Evolutionary conservation across 2,888 invertebrate genomes (phyloP), one percentile per base, ranked within the genome.

Genomic region (Endotricha flammealis): DNA sequence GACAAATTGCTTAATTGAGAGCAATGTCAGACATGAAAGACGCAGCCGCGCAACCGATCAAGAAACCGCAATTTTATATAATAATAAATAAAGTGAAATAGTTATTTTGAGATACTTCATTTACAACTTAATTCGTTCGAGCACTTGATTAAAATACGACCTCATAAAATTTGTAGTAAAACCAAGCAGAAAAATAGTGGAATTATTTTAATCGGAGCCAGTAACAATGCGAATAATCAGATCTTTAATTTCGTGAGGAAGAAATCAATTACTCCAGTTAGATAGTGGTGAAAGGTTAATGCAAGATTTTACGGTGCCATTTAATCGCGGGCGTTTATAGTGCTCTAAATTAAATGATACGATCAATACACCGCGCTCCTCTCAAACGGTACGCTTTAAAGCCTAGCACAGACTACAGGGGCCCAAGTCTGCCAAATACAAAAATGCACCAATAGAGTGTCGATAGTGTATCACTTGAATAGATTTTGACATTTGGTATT

Each of bases 221-320:
- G 32, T 25, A 31, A 33, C 20, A 27, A 34, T 33, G 31, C 28
- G 14, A 28, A 20, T 13, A 31, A 30, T 32, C 23, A 25, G 24
- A 30, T 30, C 62, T 58, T 55, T 53, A 59, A 55, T 52, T 53
- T 55, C 48, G 56, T 45, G 52, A 51, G 57, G 57, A 57, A 60
- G 51, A 57, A 76, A 73, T 73, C 74, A 74, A 76, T 77, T 75
- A 73, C 68, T 45, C 46, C 58, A 52, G 47, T 61, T 60, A 65
- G 69, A 72, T 66, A 73, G 68, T 63, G 64, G 70, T 66, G 66
- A 69, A 74, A 74, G 80, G 77, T 77, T 80, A 80, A 80, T 80
- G 70, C 65, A 55, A 62, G 52, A 61, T 57, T 82, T 81, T 74
- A 81, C 62, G 62, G 60, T 62, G 68, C 56, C 57, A 53, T 64